Percentiles rank a stretch among this genome's conserved stretches.
These are phyloP conservation scores for Peribatodes rhomboidaria DNA, from an alignment of 2,888 invertebrate species.

Conservation along the genomic window DNA sequence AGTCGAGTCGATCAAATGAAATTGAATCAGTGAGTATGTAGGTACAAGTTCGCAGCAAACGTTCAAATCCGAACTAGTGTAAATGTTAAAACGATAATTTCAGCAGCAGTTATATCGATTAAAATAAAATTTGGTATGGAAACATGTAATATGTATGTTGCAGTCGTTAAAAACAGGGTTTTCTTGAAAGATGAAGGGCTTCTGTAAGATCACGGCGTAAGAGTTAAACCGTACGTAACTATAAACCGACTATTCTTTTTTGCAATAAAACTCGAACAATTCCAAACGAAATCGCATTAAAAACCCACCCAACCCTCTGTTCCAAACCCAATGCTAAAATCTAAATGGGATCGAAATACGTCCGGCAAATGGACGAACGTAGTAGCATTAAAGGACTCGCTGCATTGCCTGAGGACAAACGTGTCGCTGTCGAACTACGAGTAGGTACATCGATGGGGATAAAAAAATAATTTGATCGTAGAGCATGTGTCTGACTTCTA, in stretches of 20 bases:
- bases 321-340: constrained; percentile 20
- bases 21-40: constrained; percentile 1
- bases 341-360: constrained; percentile 25
- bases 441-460: constrained; percentile 39
- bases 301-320: constrained; percentile 19
- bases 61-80: too few species aligned
- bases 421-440: constrained; percentile 57
- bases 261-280: neutral
- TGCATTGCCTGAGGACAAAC: constrained; percentile 64
- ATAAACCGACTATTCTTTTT: neutral
- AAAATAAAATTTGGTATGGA: neutral
- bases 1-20: too few species aligned
- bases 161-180: too few species aligned
- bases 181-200: too few species aligned
- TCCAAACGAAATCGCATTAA: constrained; percentile 18
- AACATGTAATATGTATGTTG: too few species aligned
- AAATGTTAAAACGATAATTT: too few species aligned
- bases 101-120: neutral
- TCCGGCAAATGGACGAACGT: constrained; percentile 39
- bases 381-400: constrained; percentile 63
- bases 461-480: constrained; percentile 57
- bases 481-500: constrained; percentile 53
- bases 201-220: too few species aligned
- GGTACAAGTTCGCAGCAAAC: neutral
- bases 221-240: neutral